Evolutionary conservation across 2,797 vertebrate species (phyloP), one percentile per base, ranked within the genome.

Genomic region (Brachymystax lenok): DNA sequence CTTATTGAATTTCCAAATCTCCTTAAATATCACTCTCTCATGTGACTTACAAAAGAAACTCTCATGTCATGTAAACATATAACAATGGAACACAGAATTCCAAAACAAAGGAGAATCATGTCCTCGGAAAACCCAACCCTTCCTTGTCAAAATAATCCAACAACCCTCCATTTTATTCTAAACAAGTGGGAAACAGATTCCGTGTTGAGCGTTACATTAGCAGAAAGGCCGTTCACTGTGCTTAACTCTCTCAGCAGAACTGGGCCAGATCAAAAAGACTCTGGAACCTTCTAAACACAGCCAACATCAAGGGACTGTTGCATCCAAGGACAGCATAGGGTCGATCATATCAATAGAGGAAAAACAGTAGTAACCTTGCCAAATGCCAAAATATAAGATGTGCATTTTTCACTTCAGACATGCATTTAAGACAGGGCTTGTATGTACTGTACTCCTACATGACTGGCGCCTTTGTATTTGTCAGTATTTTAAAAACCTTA

Each of bases 151-250:
- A 46, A 46, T 46, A 46, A 46, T 3, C 10, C 40, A 46, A 74
- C 40, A 46, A 54, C 72, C 74, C 77, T 77, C 73, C 69, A 80
- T 84, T 84, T 79, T 85, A 78, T 80, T 76, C 56, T 56, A 79
- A 82, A 85, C 84, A 59, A 74, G 30, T n/a, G 75, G 71, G 35
- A 51, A 75, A 54, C 74, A 79, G 74, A 76, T 73, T 27, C 52
- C 12, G 21, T 19, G 10, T 28, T 66, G 24, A 51, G n/a, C 19
- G 21, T 21, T 33, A 33, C 46, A 66, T 74, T 3, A 69, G 19
- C 68, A 69, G 5, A 67, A 33, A 67, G 14, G 10, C 28, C 17
- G 0, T 40, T 17, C 30, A 69, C 10, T 46, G 33, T 27, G 21
- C 21, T 14, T 8, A 27, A 64, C 8, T 24, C 61, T 24, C 24